Conservation (phyloP, 2,888 invertebrate genomes). For the Polylopha cassiicola region DNA sequence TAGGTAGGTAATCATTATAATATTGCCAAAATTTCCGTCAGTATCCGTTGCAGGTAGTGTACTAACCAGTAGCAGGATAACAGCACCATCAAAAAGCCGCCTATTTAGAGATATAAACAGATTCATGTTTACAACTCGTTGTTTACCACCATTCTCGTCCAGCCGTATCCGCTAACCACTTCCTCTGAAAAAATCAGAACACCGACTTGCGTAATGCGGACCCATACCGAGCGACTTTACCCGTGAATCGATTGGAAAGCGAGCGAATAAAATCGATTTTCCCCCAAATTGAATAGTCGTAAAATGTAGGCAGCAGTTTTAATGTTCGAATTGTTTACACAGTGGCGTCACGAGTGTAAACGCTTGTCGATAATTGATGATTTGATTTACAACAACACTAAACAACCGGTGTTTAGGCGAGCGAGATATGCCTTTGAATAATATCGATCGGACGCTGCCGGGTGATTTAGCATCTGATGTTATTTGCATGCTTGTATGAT, state of each 20-base stretch:
- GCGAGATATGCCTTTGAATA: conserved; percentile 63
- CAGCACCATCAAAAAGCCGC: too few species aligned
- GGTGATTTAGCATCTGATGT: conserved; percentile 1
- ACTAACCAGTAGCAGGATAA: too few species aligned
- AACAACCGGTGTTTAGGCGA: conserved; percentile 74
- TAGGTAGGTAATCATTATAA: too few species aligned
- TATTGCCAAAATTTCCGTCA: too few species aligned
- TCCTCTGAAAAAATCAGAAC: conserved; percentile 58
- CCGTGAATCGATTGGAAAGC: conserved; percentile 62
- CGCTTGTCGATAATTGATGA: conserved; percentile 76
- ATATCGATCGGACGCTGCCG: conserved; percentile 26
- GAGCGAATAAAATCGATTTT: conserved; percentile 77
- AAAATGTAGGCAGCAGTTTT: conserved; percentile 69
- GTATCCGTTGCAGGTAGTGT: too few species aligned
- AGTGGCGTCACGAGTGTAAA: conserved; percentile 75
- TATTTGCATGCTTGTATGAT: too few species aligned
- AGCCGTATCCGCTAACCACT: conserved; percentile 64
- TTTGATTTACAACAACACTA: conserved; percentile 76
- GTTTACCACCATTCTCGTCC: conserved; percentile 47
- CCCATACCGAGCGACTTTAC: conserved; percentile 56
- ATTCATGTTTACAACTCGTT: conserved; percentile 40
- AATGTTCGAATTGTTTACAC: conserved; percentile 73
- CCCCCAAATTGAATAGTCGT: conserved; percentile 73
- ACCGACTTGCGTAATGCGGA: conserved; percentile 30
- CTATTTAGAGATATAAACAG: conserved; percentile 31